phyloP scores from a whole-genome alignment of 1,140 invertebrate species.

The Drosophila guanche region DNA sequence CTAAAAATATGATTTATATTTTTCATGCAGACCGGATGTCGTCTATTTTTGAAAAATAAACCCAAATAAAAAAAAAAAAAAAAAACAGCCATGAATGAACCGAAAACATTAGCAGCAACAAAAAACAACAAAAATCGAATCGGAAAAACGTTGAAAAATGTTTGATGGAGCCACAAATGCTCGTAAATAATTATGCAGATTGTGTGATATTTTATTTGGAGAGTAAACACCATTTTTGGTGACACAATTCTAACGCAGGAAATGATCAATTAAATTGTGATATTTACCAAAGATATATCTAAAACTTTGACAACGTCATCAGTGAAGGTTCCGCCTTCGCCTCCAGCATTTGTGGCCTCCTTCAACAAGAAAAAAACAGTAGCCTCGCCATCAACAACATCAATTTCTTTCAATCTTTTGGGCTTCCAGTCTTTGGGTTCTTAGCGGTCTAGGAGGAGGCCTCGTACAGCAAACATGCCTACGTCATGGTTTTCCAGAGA shows the following conservation, averaged over 20 bases:
- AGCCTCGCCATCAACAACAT: slow-evolving; percentile 29
- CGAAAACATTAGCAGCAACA: slow-evolving; percentile 24
- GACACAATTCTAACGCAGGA: slow-evolving; percentile 71
- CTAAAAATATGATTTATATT: slow-evolving; percentile 82
- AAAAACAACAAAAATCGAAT: slow-evolving; percentile 26
- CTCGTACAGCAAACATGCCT: slow-evolving; percentile 40
- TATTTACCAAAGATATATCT: slow-evolving; percentile 58
- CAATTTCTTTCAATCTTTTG: slow-evolving; percentile 36
- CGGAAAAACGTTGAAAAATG: slow-evolving; percentile 54
- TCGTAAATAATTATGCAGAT: slow-evolving; percentile 30
- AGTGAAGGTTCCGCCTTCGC: no score
- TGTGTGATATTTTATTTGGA: slow-evolving; percentile 37
- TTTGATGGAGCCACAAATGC: slow-evolving; percentile 42
- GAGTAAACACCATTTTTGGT: slow-evolving; percentile 43
- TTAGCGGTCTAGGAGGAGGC: slow-evolving; percentile 46
- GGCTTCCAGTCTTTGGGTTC: slow-evolving; percentile 56
- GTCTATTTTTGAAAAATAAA: slow-evolving; percentile 78
- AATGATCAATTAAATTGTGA: slow-evolving; percentile 79
- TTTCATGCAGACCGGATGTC: slow-evolving; percentile 79
- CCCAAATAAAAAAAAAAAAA: slow-evolving; percentile 30
- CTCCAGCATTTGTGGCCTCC: slow-evolving; percentile 1
- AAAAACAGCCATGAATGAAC: slow-evolving; percentile 51
- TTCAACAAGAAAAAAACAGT: slow-evolving; percentile 30
- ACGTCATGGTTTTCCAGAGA: slow-evolving; percentile 52
- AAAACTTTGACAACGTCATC: slow-evolving; percentile 23